A percentile compares a stretch with the other conserved stretches of the same genome.
Evolutionary conservation across 1,140 invertebrate genomes (phyloP).

Genomic region (Lutraria rhynchaena): DNA sequence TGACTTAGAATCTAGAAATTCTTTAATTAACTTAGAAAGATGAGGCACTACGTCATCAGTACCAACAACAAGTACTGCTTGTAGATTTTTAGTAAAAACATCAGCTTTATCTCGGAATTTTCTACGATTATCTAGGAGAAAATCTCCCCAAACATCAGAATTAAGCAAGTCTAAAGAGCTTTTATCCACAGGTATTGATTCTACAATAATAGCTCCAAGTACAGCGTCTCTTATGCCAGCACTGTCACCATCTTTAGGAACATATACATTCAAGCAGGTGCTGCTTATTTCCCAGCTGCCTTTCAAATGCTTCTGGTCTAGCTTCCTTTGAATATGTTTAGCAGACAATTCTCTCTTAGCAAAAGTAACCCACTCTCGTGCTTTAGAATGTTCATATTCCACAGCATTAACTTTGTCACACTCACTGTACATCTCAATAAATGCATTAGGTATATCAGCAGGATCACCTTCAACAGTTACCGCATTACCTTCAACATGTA

Average conservation of each 20-base stretch:
- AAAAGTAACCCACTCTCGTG: conserved; percentile 51
- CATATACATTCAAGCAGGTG: conserved; percentile 24
- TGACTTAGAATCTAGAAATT: conserved; percentile 46
- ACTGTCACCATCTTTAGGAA: conserved; percentile 8
- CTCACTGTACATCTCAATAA: conserved; percentile 51
- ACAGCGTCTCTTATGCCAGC: conserved; percentile 29
- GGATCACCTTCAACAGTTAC: conserved; percentile 53
- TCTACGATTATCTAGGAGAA: conserved; percentile 9
- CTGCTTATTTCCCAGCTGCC: conserved; percentile 44
- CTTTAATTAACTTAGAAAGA: conserved; percentile 41
- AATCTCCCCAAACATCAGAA: conserved; percentile 54
- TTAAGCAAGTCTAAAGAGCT: conserved; percentile 42
- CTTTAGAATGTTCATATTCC: conserved; percentile 29
- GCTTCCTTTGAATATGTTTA: conserved; percentile 40
- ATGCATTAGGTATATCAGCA: conserved; percentile 50
- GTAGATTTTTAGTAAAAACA: conserved; percentile 48
- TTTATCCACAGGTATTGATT: conserved; percentile 28
- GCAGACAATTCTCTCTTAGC: conserved; percentile 16
- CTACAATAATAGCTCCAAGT: conserved; percentile 10
- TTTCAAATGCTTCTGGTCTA: conserved; percentile 24
- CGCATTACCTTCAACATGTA: conserved; percentile 36
- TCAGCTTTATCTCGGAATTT: conserved; percentile 30
- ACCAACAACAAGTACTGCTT: conserved; percentile 35
- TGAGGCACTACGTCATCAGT: conserved; percentile 39
- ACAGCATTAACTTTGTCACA: conserved; percentile 52